Conservation (phyloP, 64 coral and sea anemone genomes). For the Pocillopora damicornis region DNA sequence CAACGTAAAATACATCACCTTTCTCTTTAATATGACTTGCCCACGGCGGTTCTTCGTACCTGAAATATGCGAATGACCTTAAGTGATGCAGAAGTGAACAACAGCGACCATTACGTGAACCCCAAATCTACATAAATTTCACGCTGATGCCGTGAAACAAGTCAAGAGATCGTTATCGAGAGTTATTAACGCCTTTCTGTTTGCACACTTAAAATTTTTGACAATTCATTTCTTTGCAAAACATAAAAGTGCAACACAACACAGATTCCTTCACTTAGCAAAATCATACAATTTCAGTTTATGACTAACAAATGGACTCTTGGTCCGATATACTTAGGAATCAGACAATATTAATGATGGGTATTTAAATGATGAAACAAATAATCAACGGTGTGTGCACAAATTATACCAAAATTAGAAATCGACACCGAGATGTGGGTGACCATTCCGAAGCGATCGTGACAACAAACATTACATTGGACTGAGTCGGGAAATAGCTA, state of each 20-base stretch:
- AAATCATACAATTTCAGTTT: neutral
- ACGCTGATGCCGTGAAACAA: conserved; percentile 13
- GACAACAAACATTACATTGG: neutral
- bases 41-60: conserved; percentile 82
- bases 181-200: neutral
- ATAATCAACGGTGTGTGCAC: neutral
- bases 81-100: neutral
- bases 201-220: neutral
- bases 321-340: neutral
- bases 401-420: conserved; percentile 28
- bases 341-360: conserved; percentile 4
- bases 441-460: neutral
- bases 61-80: conserved; percentile 19
- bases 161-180: neutral
- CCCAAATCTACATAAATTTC: conserved; percentile 27
- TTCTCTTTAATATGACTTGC: conserved; percentile 66
- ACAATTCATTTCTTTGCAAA: neutral
- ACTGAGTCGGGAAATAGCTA: neutral
- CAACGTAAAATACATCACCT: conserved; percentile 88
- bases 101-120: neutral
- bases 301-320: neutral
- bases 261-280: neutral
- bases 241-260: neutral
- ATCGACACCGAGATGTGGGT: neutral
- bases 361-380: conserved; percentile 21